A percentile compares a stretch with the other conserved stretches of the same genome.
Conservation (phyloP, 2,113 vertebrate genomes). For the Propithecus coquereli region DNA sequence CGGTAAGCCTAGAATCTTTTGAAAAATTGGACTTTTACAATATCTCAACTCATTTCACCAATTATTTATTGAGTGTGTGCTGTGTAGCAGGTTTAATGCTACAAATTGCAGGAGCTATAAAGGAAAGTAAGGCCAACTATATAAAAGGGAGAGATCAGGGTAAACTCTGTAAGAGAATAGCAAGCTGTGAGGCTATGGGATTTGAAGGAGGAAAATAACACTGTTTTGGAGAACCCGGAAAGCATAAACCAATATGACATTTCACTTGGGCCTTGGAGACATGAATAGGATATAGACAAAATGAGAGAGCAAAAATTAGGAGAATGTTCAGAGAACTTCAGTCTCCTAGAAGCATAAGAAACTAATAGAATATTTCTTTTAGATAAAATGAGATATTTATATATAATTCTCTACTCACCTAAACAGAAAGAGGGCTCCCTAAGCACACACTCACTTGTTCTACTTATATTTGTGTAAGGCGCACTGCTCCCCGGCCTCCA, state of each 20-base stretch:
- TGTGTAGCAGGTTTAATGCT: neutral
- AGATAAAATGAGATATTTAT: neutral
- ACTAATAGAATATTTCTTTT: neutral
- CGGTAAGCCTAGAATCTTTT: neutral
- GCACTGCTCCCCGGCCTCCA: accelerated
- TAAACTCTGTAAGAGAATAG: neutral
- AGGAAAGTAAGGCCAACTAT: neutral
- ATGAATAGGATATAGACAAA: neutral
- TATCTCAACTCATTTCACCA: neutral
- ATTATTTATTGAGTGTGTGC: neutral
- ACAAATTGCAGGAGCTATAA: neutral
- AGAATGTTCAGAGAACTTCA: neutral
- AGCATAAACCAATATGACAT: neutral
- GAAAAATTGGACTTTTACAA: neutral
- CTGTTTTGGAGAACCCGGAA: neutral
- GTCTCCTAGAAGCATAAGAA: neutral
- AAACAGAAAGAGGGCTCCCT: neutral
- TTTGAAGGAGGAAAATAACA: neutral
- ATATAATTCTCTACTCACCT: neutral
- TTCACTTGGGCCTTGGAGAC: neutral
- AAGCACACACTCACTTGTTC: accelerated
- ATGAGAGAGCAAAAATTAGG: neutral
- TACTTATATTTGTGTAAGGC: neutral
- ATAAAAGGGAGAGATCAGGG: neutral
- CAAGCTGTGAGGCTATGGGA: neutral